phyloP scores from a whole-genome alignment of 2,113 vertebrate species.

The Aptenodytes patagonicus region DNA sequence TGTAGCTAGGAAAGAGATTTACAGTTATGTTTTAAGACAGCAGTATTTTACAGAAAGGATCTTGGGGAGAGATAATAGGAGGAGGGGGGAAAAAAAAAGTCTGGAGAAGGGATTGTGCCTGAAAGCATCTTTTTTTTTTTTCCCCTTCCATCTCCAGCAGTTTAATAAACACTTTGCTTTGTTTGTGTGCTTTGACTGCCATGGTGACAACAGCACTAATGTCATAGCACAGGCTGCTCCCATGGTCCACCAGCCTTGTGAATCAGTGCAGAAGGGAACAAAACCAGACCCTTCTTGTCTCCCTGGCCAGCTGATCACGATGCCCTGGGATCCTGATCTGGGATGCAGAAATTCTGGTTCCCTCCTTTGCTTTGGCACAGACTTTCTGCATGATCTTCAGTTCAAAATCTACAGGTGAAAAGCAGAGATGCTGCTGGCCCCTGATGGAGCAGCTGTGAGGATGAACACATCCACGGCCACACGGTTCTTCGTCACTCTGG shows the following conservation, averaged over 20 bases:
- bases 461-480: neutral
- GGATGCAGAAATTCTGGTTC: neutral
- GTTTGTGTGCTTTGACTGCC: neutral
- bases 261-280: neutral
- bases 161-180: neutral
- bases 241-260: neutral
- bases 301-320: neutral
- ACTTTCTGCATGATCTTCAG: neutral
- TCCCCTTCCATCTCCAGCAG: neutral
- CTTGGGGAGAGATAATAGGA: neutral
- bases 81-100: rapidly evolving
- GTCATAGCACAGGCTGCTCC: neutral
- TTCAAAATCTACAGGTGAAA: neutral
- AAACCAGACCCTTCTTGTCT: neutral
- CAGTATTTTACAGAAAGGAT: neutral
- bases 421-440: neutral
- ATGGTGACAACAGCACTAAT: neutral
- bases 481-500: rapidly evolving
- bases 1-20: neutral
- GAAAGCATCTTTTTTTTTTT: neutral
- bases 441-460: neutral
- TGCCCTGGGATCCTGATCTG: neutral
- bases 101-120: neutral
- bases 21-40: neutral
- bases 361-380: neutral